Evolutionary conservation across 2,797 vertebrate species (phyloP), one percentile per base, ranked within the genome.

Genomic region (Micromesistius poutassou): DNA sequence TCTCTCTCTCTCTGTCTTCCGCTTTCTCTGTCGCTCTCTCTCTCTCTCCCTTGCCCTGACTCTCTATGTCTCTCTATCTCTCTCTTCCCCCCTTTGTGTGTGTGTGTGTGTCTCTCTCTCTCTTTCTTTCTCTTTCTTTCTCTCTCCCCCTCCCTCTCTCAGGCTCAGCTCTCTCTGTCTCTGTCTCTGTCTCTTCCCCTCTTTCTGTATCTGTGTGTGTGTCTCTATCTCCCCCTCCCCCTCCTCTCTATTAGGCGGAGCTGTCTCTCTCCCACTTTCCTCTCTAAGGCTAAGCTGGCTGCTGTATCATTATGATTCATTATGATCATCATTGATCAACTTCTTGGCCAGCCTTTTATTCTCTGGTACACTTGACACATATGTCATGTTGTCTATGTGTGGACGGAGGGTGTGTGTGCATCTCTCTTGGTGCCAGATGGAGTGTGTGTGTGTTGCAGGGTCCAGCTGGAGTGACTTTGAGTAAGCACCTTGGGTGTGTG

Each of bases 271-370:
- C 50, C 8, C 50, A 0, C 2, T 2, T 1, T 2, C 13, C 50
- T 42, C 50, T 62, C 22, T 7, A 6, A 30, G 79, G 74, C 85
- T 55, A 82, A 85, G 76, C 77, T 66, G 78, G 72, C 82, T 79
- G 72, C 78, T 85, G 79, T 89, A 82, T 80, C 74, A 81, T 88
- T 84, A 85, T 40, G 71, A 82, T 38, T 83, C 77, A 82, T 76
- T n/a, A n/a, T n/a, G n/a, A 87, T 86, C 87, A 79, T 38, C 79
- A 83, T 86, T 84, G 78, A 83, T 89, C 82, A 86, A 78, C 72
- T 81, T 77, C 80, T 86, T 3, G 71, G 75, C 12, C 71, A 30
- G 50, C 50, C 50, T 36, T 62, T 25, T 62, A 62, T 62, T 62
- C 50, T 62, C 50, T 9, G 6, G 50, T 19, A 4, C 46, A 22